Percentiles rank a stretch among this genome's conserved stretches.
These are phyloP conservation scores for Leptopilina clavipes DNA, from an alignment of 1,140 invertebrate species.

Conservation along the genomic window DNA sequence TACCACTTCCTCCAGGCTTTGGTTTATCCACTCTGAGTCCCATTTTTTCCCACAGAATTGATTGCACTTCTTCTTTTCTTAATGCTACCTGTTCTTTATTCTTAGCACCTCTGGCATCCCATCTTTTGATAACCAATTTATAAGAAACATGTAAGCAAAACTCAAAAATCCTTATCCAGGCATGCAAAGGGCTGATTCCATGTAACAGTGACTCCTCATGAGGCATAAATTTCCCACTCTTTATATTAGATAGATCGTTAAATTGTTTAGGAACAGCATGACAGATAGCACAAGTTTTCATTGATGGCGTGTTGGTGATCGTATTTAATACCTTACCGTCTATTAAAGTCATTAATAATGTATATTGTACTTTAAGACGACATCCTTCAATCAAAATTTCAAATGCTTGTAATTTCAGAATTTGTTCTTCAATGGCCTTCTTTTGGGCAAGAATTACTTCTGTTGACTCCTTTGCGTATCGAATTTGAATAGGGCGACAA, in stretches of 20 bases:
- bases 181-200: constrained; percentile 2
- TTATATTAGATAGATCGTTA: not conserved
- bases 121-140: not conserved
- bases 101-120: not conserved
- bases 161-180: constrained; percentile 2
- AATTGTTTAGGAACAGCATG: too few species aligned
- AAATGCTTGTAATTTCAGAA: too few species aligned
- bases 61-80: not conserved
- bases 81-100: not conserved
- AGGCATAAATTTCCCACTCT: not conserved
- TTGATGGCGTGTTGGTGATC: too few species aligned
- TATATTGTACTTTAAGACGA: too few species aligned
- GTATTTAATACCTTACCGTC: too few species aligned
- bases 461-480: too few species aligned
- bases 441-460: too few species aligned
- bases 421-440: too few species aligned
- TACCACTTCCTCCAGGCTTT: not conserved
- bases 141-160: not conserved
- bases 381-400: too few species aligned
- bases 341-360: too few species aligned
- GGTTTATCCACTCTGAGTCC: not conserved
- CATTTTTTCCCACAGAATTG: not conserved
- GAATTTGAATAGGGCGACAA: too few species aligned
- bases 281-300: too few species aligned
- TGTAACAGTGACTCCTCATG: not conserved